Evolutionary conservation across 2,797 vertebrate genomes (phyloP).

Genomic region (Phylloscopus collybita): DNA sequence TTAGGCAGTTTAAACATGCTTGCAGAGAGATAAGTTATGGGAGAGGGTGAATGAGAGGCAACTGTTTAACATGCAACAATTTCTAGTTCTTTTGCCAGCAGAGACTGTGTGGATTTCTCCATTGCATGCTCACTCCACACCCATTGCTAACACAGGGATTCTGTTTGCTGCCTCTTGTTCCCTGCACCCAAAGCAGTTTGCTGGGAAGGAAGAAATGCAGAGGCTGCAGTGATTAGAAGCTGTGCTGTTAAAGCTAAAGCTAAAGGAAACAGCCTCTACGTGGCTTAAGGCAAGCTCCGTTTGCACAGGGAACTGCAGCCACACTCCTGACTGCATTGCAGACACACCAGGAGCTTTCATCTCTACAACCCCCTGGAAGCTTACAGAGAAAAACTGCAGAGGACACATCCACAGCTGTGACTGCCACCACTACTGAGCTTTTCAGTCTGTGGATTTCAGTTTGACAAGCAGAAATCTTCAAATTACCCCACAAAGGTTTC

Average conservation of each 20-base stretch:
- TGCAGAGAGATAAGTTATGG: background rate
- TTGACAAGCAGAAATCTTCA: background rate
- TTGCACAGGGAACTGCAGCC: background rate
- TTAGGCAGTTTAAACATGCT: background rate
- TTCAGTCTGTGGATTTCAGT: background rate
- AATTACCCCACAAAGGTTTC: background rate
- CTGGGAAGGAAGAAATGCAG: background rate
- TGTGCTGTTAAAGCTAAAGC: background rate
- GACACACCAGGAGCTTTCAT: background rate
- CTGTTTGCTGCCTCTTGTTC: background rate
- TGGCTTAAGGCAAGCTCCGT: background rate
- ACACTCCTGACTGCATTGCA: conserved; percentile 2
- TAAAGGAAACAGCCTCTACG: background rate
- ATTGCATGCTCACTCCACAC: background rate
- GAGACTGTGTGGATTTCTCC: background rate
- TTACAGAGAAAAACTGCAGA: background rate
- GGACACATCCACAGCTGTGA: background rate
- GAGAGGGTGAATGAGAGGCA: background rate
- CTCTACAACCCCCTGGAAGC: accelerated
- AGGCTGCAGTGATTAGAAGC: background rate
- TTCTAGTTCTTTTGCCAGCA: background rate
- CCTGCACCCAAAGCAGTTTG: background rate
- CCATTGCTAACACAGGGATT: background rate
- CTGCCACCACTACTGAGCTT: background rate
- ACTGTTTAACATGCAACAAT: background rate